Evolutionary conservation across 2,113 vertebrate species (phyloP).

Genomic region (Oreotrochilus melanogaster): DNA sequence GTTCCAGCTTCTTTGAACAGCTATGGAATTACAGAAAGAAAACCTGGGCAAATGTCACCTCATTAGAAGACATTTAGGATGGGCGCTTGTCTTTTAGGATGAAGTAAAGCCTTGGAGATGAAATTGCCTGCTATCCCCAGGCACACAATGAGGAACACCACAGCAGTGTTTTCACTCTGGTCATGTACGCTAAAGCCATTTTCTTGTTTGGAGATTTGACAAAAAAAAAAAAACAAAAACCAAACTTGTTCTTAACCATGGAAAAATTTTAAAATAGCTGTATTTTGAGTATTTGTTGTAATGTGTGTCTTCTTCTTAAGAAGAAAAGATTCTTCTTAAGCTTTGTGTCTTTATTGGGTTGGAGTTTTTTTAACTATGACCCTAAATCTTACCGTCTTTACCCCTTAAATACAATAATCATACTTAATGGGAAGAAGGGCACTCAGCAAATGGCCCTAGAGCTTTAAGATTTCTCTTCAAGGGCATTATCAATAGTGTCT

Average conservation of each 20-base stretch:
- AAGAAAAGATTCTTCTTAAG: neutral
- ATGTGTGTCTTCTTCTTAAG: neutral
- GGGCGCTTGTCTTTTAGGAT: neutral
- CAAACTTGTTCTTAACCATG: neutral
- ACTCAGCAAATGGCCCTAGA: conserved; percentile 6
- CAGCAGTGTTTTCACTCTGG: neutral
- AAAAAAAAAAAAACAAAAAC: neutral
- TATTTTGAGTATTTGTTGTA: neutral
- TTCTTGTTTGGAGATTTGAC: neutral
- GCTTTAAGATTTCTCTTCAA: conserved; percentile 34
- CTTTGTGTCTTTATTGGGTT: neutral
- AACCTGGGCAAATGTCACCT: conserved; percentile 12
- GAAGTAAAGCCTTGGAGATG: conserved; percentile 28
- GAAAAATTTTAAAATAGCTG: neutral
- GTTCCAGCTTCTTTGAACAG: neutral
- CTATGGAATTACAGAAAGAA: neutral
- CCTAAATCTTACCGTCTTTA: neutral
- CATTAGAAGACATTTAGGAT: conserved; percentile 26
- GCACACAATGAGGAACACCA: neutral
- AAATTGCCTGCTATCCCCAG: neutral
- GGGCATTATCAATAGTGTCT: neutral
- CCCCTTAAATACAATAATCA: conserved; percentile 18
- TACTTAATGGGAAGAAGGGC: conserved; percentile 13
- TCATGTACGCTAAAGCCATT: neutral
- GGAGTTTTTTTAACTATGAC: neutral